A percentile compares a stretch with the other conserved stretches of the same genome.
Conservation (phyloP, 2,888 invertebrate species). For the Allolobophora icterica region DNA sequence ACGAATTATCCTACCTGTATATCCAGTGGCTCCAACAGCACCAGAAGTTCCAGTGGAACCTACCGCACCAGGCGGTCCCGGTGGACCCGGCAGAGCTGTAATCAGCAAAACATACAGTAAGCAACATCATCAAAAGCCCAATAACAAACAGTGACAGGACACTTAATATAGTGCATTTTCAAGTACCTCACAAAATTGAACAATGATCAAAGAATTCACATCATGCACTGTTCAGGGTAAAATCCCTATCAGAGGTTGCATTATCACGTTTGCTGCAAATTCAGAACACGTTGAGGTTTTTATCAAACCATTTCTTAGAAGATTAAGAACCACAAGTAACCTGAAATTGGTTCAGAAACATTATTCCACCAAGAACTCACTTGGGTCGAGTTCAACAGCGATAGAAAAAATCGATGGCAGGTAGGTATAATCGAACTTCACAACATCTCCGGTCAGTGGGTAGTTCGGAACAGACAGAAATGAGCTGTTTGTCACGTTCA, state of each 20-base stretch:
- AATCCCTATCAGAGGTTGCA: not conserved
- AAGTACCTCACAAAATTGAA: too few relatives aligned
- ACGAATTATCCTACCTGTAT: not conserved
- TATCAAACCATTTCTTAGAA: too few relatives aligned
- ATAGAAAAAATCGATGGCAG: constrained; percentile 42
- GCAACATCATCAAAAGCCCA: not conserved
- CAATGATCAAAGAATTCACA: not conserved
- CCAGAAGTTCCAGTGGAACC: constrained; percentile 36
- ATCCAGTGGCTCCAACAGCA: constrained; percentile 34
- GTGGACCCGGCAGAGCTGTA: constrained; percentile 37
- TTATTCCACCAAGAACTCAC: constrained; percentile 35
- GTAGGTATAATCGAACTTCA: constrained; percentile 37
- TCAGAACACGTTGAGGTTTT: too few relatives aligned
- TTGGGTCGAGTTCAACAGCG: constrained; percentile 42
- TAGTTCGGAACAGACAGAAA: not conserved
- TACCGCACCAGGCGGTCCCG: constrained; percentile 37
- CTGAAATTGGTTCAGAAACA: not conserved
- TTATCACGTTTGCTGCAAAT: not conserved
- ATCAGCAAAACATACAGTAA: not conserved
- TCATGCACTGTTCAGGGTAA: not conserved
- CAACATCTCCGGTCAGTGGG: constrained; percentile 36
- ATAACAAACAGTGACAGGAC: too few relatives aligned
- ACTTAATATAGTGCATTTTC: too few relatives aligned
- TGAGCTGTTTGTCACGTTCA: constrained; percentile 15
- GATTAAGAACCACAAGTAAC: too few relatives aligned